Percentiles rank a stretch among this genome's conserved stretches.
phyloP scores from a whole-genome alignment of 2,888 invertebrate species.

The Epistrophe grossulariae region DNA sequence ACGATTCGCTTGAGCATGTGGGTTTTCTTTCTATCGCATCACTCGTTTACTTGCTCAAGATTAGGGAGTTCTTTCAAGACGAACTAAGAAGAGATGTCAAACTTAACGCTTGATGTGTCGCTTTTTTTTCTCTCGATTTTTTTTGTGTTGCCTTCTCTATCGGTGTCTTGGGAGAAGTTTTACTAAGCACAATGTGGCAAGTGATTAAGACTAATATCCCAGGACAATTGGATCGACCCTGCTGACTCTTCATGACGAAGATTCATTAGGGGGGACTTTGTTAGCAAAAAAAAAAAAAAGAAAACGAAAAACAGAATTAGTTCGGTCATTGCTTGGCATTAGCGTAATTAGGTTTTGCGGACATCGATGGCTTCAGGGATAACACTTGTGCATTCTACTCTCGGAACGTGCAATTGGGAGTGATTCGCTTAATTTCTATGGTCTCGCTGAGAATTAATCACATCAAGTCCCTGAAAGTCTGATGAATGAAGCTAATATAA shows the following conservation, averaged over 20 bases:
- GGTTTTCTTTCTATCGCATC: conserved; percentile 22
- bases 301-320: conserved; percentile 41
- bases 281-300: background rate
- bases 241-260: conserved; percentile 44
- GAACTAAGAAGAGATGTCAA: conserved; percentile 57
- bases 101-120: conserved; percentile 52
- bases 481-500: conserved; percentile 1
- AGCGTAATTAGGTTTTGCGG: conserved; percentile 61
- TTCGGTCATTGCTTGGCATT: conserved; percentile 56
- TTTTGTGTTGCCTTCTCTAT: conserved; percentile 19
- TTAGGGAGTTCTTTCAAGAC: conserved; percentile 50
- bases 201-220: conserved; percentile 71
- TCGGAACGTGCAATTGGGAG: conserved; percentile 10
- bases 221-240: conserved; percentile 35
- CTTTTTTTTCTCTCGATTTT: conserved; percentile 10
- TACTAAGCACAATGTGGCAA: conserved; percentile 68
- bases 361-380: conserved; percentile 40
- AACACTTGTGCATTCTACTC: conserved; percentile 46
- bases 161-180: conserved; percentile 65
- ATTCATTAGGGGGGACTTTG: conserved; percentile 34
- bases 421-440: conserved; percentile 29
- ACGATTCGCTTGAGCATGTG: conserved; percentile 27
- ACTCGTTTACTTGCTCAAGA: conserved; percentile 14
- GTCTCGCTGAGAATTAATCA: conserved; percentile 21
- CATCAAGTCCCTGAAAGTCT: conserved; percentile 1